phyloP scores from a whole-genome alignment of 2,797 vertebrate species.

The Mionectes olivaceus region DNA sequence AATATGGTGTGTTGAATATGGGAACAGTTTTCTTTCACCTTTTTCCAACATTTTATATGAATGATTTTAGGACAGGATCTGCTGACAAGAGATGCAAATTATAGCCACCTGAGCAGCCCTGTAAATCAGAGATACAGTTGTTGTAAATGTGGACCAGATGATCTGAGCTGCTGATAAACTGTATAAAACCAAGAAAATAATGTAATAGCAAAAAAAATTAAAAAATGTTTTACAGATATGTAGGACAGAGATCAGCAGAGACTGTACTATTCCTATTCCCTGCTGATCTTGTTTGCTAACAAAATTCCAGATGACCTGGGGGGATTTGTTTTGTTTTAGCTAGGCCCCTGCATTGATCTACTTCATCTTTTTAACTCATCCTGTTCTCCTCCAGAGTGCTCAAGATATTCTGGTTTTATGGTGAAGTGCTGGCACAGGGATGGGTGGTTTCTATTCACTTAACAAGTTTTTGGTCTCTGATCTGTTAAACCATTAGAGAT shows the following conservation, averaged over 20 bases:
- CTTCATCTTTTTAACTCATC: neutral
- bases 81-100: neutral
- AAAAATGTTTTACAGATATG: neutral
- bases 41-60: neutral
- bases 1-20: neutral
- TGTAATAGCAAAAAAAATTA: neutral
- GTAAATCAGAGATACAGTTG: neutral
- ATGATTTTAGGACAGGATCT: neutral
- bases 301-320: neutral
- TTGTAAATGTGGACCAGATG: neutral
- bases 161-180: neutral
- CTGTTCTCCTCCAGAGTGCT: neutral
- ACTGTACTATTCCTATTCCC: neutral
- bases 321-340: neutral
- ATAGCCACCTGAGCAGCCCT: neutral
- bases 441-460: neutral
- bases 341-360: neutral
- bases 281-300: neutral
- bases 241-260: neutral
- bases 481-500: neutral
- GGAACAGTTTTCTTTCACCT: neutral
- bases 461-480: neutral
- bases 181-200: neutral
- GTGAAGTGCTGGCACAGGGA: neutral
- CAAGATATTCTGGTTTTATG: neutral